Percentiles rank a stretch among this genome's conserved stretches.
Evolutionary conservation across 2,797 vertebrate species (phyloP).

Genomic region (Hydrophis major): DNA sequence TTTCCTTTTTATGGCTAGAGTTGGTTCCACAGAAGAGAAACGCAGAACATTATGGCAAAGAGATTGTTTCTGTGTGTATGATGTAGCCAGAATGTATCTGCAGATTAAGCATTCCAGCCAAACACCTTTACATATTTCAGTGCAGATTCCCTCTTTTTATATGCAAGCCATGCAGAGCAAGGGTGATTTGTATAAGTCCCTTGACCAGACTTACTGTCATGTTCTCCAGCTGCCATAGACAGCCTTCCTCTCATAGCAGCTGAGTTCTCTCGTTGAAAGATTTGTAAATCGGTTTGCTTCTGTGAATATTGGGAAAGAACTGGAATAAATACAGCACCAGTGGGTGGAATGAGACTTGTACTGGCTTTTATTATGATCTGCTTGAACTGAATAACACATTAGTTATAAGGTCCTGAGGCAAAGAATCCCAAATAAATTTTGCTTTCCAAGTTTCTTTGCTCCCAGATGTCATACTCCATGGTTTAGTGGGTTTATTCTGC

Average conservation of each 20-base stretch:
- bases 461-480: neutral
- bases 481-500: neutral
- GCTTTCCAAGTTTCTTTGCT: neutral
- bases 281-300: neutral
- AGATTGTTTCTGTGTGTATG: neutral
- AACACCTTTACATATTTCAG: neutral
- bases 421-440: conserved; percentile 4
- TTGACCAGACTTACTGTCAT: neutral
- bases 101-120: neutral
- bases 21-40: neutral
- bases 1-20: neutral
- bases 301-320: neutral
- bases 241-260: neutral
- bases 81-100: neutral
- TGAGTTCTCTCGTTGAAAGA: neutral
- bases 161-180: neutral
- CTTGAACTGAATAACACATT: neutral
- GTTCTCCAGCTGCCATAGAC: conserved; percentile 3
- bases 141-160: neutral
- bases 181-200: neutral
- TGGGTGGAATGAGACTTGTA: neutral
- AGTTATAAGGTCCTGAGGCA: neutral
- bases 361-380: neutral
- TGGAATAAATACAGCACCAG: neutral
- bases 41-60: neutral